Base-by-base conservation (phyloP, 2,888 invertebrate genomes). In the Sinhomidia bicolor region DNA sequence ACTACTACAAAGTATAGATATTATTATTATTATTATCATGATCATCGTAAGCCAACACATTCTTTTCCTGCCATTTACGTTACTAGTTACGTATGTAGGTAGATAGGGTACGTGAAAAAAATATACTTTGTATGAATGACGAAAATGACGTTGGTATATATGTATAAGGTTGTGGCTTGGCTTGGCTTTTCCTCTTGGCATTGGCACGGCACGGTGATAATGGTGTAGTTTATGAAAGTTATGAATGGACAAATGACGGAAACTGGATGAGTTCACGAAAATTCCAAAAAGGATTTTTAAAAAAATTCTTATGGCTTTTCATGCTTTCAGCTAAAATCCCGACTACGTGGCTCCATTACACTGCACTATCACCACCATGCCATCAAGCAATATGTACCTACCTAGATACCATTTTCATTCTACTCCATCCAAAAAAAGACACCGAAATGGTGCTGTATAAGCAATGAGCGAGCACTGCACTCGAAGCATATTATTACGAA, bases 161-260 rank as follows among this genome's bases (percentile, higher is more conserved):
- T 5, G n/a, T 57, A n/a, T 51, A 14, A 1, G 29, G 10, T 71
- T 41, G 68, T 71, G 68, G 68, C 20, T 36, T 17, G 36, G 12
- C 68, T n/a, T 57, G 41, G 41, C 5, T n/a, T 71, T 71, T 71
- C 36, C 62, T 44, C 44, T 10, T 17, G 17, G 68, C 68, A 5
- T 41, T 41, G 68, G 68, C 68, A 41, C 20, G 41, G 68, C n/a
- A n/a, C n/a, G n/a, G n/a, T n/a, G n/a, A n/a, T n/a, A n/a, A n/a
- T n/a, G n/a, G n/a, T n/a, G n/a, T 26, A 12, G 26, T 20, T 41
- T 60, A 60, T 23, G 68, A 71, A 71, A 71, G 20, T 71, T 71
- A 44, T 71, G 68, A 71, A 71, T 71, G 68, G 41, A 71, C n/a
- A 41, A 26, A 74, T 74, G 71, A 32, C 68, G 68, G 65, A 47